Evolutionary conservation across 2,113 vertebrate species (phyloP), one percentile per base, ranked within the genome.

Genomic region (Macrotus californicus): DNA sequence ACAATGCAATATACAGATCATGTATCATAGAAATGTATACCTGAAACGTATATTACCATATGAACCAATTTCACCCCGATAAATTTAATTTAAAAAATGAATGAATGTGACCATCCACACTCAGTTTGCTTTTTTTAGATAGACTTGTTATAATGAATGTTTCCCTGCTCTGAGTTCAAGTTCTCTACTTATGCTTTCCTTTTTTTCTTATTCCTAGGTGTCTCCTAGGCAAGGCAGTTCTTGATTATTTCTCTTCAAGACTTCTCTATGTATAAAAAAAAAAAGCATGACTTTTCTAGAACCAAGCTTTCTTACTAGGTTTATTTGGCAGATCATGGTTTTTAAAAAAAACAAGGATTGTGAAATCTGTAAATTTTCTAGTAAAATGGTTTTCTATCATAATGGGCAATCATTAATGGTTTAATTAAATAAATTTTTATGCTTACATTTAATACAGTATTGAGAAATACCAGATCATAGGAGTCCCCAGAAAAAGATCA

Each of bases 301-400:
- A 76, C 22, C n/a, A 86, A 70, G 19, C 16, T 83, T 94, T 93
- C 56, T 86, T 73, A 80, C 11, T 93, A 83, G 34, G 36, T 91
- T 92, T 92, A 81, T 84, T 90, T 96, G 66, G 10, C 52, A 88
- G 39, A 50, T 76, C 64, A 18, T 67, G 7, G 7, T 67, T 66
- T 66, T 64, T 64, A n/a, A 69, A 69, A 43, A 80, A 94, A 93
- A 81, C 79, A 19, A 94, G 8, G 66, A 21, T 94, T 91, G n/a
- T 93, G 66, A 95, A 93, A 92, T 96, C 75, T 92, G 61, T 89
- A 89, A 64, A 36, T 34, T 89, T 91, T 93, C 61, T 50, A 79
- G 26, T 85, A 81, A 92, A 69, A 91, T 79, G 72, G 41, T 46
- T 94, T 94, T 87, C 54, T 77, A 13, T 89, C 50, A 72, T 69